Evolutionary conservation across 2,888 invertebrate genomes (phyloP).

Genomic region (Agrotis puta): DNA sequence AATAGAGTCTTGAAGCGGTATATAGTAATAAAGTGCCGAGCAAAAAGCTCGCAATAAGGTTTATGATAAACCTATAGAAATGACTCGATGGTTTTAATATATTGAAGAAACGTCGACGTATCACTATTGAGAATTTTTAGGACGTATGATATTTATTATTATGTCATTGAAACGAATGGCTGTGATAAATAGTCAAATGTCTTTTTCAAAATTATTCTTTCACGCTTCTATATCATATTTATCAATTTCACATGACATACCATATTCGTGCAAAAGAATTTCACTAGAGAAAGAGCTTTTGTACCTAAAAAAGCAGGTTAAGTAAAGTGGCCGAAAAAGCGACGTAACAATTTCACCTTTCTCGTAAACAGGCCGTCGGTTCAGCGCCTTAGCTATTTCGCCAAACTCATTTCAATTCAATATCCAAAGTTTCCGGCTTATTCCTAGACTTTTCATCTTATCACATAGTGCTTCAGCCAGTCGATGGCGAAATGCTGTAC

Average conservation of each 20-base stretch:
- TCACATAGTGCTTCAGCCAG: slow-evolving; percentile 59
- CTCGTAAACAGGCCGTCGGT: slow-evolving; percentile 58
- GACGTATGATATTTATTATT: slow-evolving; percentile 18
- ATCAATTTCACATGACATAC: neutral
- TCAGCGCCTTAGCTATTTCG: slow-evolving; percentile 59
- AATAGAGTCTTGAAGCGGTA: slow-evolving; percentile 39
- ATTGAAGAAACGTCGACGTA: slow-evolving; percentile 15
- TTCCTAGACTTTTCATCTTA: slow-evolving; percentile 64
- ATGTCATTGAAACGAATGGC: slow-evolving; percentile 3
- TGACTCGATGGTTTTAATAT: slow-evolving; percentile 40
- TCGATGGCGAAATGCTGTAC: slow-evolving; percentile 55
- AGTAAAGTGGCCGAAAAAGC: slow-evolving; percentile 42
- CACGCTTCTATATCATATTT: neutral
- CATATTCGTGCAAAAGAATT: slow-evolving; percentile 5
- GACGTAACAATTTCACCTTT: slow-evolving; percentile 60
- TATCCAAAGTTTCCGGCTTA: slow-evolving; percentile 62
- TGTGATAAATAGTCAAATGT: neutral
- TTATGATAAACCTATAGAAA: slow-evolving; percentile 28
- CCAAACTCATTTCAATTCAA: slow-evolving; percentile 69
- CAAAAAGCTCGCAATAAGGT: slow-evolving; percentile 25
- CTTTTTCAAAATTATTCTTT: neutral
- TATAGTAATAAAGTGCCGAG: slow-evolving; percentile 42
- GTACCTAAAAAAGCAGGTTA: slow-evolving; percentile 41
- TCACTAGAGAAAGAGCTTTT: neutral
- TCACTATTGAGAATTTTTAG: slow-evolving; percentile 18